Conservation (phyloP, 2,888 invertebrate species). For the Tholera decimalis region DNA sequence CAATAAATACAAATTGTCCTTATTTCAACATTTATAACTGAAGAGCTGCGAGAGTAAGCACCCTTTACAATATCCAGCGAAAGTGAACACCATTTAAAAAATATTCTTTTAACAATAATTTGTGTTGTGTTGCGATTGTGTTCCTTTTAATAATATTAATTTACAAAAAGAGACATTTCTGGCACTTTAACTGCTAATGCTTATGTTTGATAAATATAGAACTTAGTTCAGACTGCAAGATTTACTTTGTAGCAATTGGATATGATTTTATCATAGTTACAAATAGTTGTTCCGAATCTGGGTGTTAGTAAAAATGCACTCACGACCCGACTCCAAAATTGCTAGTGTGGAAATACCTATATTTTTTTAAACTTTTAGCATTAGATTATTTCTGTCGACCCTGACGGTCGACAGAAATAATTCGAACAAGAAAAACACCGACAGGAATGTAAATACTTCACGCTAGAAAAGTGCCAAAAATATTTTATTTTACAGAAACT, state of each 20-base stretch:
- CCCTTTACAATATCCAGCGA: conserved; percentile 10
- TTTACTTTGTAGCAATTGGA: neutral
- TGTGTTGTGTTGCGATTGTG: conserved; percentile 34
- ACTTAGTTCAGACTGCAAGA: neutral
- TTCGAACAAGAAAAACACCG: neutral
- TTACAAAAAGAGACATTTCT: conserved; percentile 26
- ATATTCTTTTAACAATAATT: conserved; percentile 27
- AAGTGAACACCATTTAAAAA: conserved; percentile 15
- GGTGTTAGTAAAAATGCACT: too few species aligned
- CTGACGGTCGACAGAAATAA: neutral
- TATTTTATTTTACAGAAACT: conserved; percentile 15
- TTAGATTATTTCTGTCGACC: too few species aligned
- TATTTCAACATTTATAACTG: conserved; percentile 44
- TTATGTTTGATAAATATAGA: neutral
- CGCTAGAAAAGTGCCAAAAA: conserved; percentile 15
- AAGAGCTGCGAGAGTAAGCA: conserved; percentile 28
- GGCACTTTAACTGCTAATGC: conserved; percentile 21
- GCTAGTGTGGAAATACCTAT: too few species aligned
- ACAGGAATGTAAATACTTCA: too few species aligned
- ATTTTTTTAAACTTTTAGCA: too few species aligned
- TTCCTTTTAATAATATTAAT: conserved; percentile 24
- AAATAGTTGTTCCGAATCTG: too few species aligned
- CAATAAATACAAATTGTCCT: conserved; percentile 54
- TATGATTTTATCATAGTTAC: neutral
- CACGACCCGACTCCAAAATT: too few species aligned